Evolutionary conservation across 2,797 vertebrate genomes (phyloP).

Genomic region (Pteropus rufus): DNA sequence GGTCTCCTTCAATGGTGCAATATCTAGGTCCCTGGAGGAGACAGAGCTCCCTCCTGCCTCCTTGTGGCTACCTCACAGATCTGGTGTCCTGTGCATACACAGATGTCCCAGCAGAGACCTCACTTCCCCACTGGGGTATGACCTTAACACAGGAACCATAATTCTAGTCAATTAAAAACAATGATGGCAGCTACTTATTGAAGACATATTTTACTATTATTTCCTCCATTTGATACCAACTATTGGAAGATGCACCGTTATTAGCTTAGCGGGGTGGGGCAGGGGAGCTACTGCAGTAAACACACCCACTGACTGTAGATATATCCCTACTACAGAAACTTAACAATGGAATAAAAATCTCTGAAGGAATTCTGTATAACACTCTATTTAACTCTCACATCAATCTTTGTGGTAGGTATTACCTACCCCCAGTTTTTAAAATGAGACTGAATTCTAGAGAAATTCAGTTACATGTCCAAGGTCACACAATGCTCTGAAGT

Average conservation of each 20-base stretch:
- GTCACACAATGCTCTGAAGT: background rate
- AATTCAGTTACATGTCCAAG: background rate
- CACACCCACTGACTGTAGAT: background rate
- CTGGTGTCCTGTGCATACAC: background rate
- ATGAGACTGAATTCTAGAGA: background rate
- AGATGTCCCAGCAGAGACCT: background rate
- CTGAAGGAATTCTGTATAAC: background rate
- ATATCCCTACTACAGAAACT: background rate
- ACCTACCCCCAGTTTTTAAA: background rate
- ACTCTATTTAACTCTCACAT: background rate
- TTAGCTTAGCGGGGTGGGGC: background rate
- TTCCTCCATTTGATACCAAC: background rate
- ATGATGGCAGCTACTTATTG: background rate
- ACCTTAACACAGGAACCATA: background rate
- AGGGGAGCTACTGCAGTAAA: background rate
- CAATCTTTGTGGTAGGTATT: background rate
- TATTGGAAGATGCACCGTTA: background rate
- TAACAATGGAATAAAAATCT: background rate
- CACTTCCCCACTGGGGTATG: background rate
- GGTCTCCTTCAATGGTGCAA: fast-evolving
- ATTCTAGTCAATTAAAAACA: background rate
- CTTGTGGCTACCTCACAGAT: background rate
- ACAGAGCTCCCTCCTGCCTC: background rate
- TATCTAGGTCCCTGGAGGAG: background rate
- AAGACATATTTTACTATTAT: background rate